Conservation (phyloP, 2,888 invertebrate genomes). For the Lasioglossum calceatum region DNA sequence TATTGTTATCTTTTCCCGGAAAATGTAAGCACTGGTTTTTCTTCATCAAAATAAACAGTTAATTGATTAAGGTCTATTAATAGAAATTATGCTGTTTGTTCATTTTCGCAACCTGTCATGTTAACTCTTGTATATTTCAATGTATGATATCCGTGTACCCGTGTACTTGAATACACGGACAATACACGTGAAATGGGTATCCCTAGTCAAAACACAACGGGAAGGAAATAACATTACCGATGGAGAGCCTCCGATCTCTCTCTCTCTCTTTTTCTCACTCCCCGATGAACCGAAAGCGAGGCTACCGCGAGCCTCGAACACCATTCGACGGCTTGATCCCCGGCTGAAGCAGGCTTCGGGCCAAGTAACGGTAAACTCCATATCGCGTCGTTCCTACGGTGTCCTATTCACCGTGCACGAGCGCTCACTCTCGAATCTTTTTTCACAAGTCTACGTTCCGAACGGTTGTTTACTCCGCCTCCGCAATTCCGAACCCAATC, state of each 20-base stretch:
- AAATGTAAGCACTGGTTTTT: too few species aligned
- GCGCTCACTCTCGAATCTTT: constrained; percentile 64
- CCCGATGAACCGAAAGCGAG: constrained; percentile 46
- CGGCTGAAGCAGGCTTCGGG: constrained; percentile 69
- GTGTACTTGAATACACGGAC: too few species aligned
- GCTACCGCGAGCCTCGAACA: constrained; percentile 32
- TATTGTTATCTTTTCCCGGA: too few species aligned
- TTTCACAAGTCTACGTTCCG: constrained; percentile 10
- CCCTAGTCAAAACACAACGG: neutral
- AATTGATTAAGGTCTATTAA: too few species aligned
- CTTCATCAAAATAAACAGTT: too few species aligned
- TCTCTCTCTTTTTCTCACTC: neutral
- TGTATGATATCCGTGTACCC: too few species aligned
- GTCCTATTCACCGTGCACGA: constrained; percentile 57
- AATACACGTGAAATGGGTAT: too few species aligned
- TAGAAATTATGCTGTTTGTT: too few species aligned
- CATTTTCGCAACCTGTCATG: too few species aligned
- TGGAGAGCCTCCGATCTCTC: neutral
- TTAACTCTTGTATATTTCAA: too few species aligned
- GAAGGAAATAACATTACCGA: constrained; percentile 31
- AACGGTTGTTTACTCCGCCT: constrained; percentile 23
- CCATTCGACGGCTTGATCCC: constrained; percentile 54
- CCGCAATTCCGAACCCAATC: neutral
- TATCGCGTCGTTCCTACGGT: constrained; percentile 55
- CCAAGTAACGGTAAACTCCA: constrained; percentile 79